Percentiles rank a stretch among this genome's conserved stretches.
These are phyloP conservation scores for Phainopepla nitens DNA, from an alignment of 2,113 vertebrate species.

Conservation along the genomic window DNA sequence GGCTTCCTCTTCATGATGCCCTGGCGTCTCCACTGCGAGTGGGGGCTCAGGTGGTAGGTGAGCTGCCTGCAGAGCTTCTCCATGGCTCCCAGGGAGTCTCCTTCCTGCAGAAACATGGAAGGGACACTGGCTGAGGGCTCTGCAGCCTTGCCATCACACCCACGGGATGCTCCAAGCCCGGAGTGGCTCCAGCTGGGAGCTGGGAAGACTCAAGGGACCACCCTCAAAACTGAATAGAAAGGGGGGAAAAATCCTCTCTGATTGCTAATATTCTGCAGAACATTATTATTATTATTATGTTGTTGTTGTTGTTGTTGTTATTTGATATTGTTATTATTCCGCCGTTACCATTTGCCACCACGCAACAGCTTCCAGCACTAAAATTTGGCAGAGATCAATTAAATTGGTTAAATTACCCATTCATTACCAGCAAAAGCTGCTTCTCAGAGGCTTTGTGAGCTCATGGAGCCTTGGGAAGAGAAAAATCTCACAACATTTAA, in stretches of 20 bases:
- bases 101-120: slow-evolving; percentile 75
- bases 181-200: neutral
- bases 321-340: accelerated
- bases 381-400: neutral
- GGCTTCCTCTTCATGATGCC: slow-evolving; percentile 94
- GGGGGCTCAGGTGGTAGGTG: slow-evolving; percentile 97
- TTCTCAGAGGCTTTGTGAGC: neutral
- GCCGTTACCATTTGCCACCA: accelerated
- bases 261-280: neutral
- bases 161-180: accelerated
- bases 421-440: neutral
- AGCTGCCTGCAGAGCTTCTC: slow-evolving; percentile 98
- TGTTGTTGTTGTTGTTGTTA: neutral
- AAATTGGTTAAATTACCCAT: neutral
- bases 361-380: accelerated
- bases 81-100: slow-evolving; percentile 87
- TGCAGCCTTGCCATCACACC: accelerated
- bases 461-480: neutral
- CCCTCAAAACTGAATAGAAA: accelerated
- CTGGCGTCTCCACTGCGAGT: slow-evolving; percentile 91
- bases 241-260: neutral
- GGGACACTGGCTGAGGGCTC: neutral
- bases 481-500: neutral
- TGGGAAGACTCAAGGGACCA: neutral
- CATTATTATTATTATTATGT: no score